Evolutionary conservation across 2,113 vertebrate genomes (phyloP).

Genomic region (Pelusios castaneus): DNA sequence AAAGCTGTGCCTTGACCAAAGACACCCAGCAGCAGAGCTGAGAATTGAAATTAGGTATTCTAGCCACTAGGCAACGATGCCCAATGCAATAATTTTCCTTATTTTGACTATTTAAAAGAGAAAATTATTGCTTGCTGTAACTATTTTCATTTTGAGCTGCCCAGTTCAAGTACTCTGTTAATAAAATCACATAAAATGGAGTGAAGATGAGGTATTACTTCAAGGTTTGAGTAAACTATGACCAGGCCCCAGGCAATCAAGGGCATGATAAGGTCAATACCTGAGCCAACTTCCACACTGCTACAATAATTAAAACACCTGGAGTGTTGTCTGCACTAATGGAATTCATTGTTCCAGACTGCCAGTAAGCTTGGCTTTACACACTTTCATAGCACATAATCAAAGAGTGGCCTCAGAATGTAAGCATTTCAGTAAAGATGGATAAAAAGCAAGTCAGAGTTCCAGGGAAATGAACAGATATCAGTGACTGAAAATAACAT

Average conservation of each 20-base stretch:
- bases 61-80: background rate
- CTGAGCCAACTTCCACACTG: background rate
- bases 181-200: background rate
- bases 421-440: background rate
- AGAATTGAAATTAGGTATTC: background rate
- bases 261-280: background rate
- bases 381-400: background rate
- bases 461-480: rapidly evolving
- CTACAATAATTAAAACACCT: background rate
- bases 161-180: background rate
- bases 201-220: background rate
- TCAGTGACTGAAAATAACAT: background rate
- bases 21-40: background rate
- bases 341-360: background rate
- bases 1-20: background rate
- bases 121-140: background rate
- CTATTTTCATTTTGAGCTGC: rapidly evolving
- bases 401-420: background rate
- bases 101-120: background rate
- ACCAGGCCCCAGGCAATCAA: background rate
- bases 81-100: background rate
- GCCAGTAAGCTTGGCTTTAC: background rate
- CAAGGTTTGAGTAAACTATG: background rate
- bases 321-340: background rate
- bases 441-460: background rate